A percentile compares a stretch with the other conserved stretches of the same genome.
Conservation (phyloP, 1,140 invertebrate species). For the Psilanteris sp. region DNA sequence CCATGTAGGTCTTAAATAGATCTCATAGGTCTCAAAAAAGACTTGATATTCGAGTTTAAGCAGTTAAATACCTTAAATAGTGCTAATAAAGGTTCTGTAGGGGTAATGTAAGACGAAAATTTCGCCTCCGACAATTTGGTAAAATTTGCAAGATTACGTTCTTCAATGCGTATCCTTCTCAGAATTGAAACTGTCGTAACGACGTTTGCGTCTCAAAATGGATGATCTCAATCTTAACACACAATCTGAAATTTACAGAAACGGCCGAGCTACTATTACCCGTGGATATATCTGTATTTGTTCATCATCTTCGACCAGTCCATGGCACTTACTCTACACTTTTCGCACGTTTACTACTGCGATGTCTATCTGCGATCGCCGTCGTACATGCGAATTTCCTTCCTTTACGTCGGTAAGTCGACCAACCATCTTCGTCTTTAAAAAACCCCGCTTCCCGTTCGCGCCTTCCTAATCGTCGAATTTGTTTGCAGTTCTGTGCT, state of each 20-base stretch:
- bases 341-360: slow-evolving; percentile 56
- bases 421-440: slow-evolving; percentile 7
- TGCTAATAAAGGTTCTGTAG: too few species aligned
- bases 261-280: slow-evolving; percentile 68
- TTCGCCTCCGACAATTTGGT: too few species aligned
- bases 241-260: slow-evolving; percentile 71
- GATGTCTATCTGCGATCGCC: slow-evolving; percentile 62
- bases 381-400: slow-evolving; percentile 71
- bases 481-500: slow-evolving; percentile 69
- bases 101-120: too few species aligned
- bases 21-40: too few species aligned
- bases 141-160: too few species aligned
- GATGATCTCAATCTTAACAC: too few species aligned
- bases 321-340: slow-evolving; percentile 66
- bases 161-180: too few species aligned
- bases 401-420: slow-evolving; percentile 73
- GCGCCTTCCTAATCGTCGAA: slow-evolving; percentile 24
- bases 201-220: too few species aligned
- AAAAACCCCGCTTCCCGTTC: not conserved
- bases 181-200: too few species aligned
- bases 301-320: slow-evolving; percentile 74
- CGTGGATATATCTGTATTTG: slow-evolving; percentile 76
- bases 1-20: too few species aligned
- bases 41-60: too few species aligned
- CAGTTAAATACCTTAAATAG: too few species aligned